A percentile compares a stretch with the other conserved stretches of the same genome.
Conservation (phyloP, 92 coral and sea anemone species). For the Siderastrea siderea region DNA sequence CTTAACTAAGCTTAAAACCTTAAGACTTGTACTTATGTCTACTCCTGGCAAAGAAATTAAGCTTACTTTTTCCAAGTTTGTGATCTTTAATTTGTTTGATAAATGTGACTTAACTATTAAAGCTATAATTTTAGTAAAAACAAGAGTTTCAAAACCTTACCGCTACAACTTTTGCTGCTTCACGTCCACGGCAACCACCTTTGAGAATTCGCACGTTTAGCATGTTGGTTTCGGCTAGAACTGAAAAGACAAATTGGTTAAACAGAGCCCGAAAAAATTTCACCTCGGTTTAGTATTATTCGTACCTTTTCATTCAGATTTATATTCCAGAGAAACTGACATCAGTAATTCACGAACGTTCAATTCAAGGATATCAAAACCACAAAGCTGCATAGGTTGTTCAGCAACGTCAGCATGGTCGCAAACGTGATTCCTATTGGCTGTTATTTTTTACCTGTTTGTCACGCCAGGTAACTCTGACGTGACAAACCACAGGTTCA, state of each 20-base stretch:
- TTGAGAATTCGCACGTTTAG: constrained; percentile 81
- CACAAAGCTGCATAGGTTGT: not conserved
- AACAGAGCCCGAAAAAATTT: not conserved
- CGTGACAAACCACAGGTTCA: not conserved
- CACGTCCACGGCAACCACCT: constrained; percentile 90
- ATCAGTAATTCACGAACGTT: not conserved
- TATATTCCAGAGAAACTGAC: constrained; percentile 4
- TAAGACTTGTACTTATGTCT: too few species aligned
- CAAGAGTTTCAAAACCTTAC: not conserved
- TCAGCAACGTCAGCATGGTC: constrained; percentile 25
- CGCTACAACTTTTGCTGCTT: constrained; percentile 61
- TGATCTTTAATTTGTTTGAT: too few species aligned
- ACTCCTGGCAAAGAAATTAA: too few species aligned
- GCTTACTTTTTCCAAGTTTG: too few species aligned
- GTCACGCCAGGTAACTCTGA: not conserved
- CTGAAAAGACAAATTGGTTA: not conserved
- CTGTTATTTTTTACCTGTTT: not conserved
- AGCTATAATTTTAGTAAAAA: too few species aligned
- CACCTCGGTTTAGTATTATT: not conserved
- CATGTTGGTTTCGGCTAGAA: constrained; percentile 47
- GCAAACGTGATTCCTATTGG: not conserved
- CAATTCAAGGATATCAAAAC: not conserved
- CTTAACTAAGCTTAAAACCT: too few species aligned
- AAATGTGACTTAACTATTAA: too few species aligned
- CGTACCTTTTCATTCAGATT: constrained; percentile 30